Base-by-base conservation (phyloP, 2,113 vertebrate genomes). In the Amphiprion percula region DNA sequence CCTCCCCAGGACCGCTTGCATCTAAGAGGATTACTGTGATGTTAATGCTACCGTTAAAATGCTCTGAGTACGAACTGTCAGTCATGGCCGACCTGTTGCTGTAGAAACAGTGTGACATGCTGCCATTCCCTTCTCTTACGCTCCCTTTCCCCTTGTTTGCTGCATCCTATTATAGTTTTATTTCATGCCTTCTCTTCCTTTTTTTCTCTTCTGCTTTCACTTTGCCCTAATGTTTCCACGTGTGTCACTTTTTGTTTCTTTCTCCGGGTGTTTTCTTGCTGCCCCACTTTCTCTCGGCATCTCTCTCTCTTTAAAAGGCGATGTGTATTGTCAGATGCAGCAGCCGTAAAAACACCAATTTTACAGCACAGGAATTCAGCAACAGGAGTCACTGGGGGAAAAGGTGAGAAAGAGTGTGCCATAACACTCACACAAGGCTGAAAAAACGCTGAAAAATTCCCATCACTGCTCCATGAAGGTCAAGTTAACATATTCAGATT, bases 331-430 rank as follows among this genome's bases (percentile, higher is more conserved):
- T 95, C 90, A 87, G 95, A 94, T 91, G 95, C 95, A 95, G 84
- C 94, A 91, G 93, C 94, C 95, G 93, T 96, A 96, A 96, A 96
- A 97, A 95, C 94, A 93, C 94, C 93, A 94, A 96, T 96, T 97
- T 96, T 95, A 95, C 95, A 95, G 95, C 94, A 96, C 93, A 55
- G 24, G 28, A 63, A 33, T 39, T 59, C 26, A 68, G 52, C 30
- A 58, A 17, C 68, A 77, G 44, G n/a, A 58, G 44, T 67, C 23
- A 70, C 16, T 59, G 64, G 9, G 19, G 47, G 23, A 12, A 37
- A 24, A 8, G 53, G 68, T 19, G 19, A 10, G 16, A 17, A 19
- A 54, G 52, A 8, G 21, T 39, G 8, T 6, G 33, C 14, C 23
- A 16, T 8, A 47, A 37, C 55, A 68, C 26, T 24, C 52, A 65